Evolutionary conservation across 1,140 invertebrate species (phyloP).

Genomic region (Cecropterus lyciades): DNA sequence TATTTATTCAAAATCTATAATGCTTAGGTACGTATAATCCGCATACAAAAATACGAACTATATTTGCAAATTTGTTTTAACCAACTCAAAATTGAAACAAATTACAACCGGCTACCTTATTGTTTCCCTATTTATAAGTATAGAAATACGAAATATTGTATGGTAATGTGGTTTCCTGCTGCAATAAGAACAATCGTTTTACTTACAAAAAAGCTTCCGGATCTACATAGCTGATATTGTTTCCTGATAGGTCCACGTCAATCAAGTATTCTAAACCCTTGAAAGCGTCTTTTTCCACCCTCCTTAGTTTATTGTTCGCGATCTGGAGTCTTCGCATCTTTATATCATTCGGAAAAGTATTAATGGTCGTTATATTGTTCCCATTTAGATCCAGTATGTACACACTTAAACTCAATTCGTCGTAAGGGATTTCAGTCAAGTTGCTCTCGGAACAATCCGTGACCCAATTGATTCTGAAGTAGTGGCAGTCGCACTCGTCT

Average conservation of each 20-base stretch:
- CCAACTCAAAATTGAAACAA: too few species aligned
- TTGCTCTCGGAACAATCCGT: constrained; percentile 91
- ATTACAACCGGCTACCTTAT: too few species aligned
- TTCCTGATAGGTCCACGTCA: constrained; percentile 88
- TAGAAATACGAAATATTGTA: too few species aligned
- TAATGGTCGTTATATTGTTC: constrained; percentile 86
- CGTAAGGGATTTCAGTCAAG: constrained; percentile 88
- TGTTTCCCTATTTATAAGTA: too few species aligned
- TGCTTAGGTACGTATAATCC: too few species aligned
- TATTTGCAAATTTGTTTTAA: too few species aligned
- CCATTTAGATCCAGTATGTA: constrained; percentile 90
- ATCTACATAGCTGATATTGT: constrained; percentile 86
- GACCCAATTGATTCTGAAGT: constrained; percentile 91
- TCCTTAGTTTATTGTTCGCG: constrained; percentile 87
- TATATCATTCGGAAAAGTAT: constrained; percentile 87
- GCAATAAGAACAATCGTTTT: too few species aligned
- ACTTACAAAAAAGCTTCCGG: constrained; percentile 89
- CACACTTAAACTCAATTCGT: constrained; percentile 88
- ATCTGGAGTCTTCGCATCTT: constrained; percentile 89
- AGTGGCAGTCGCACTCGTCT: constrained; percentile 90
- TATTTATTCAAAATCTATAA: too few species aligned
- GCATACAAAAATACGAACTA: too few species aligned
- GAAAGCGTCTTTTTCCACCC: constrained; percentile 86
- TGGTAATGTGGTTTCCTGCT: too few species aligned
- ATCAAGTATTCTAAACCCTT: constrained; percentile 87